Evolutionary conservation across 2,113 vertebrate species (phyloP).

Genomic region (crab-eating macaque (Macaca fascicularis)): T2T-MFA8v1.1 NC_088375.1:208648001-208648500

Average conservation of each 20-base stretch:
- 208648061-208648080: neutral
- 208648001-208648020: neutral
- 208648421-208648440: neutral
- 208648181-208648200: neutral
- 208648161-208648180: neutral
- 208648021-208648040: neutral
- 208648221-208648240: too few relatives aligned
- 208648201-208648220: neutral
- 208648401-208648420: neutral
- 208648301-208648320: too few relatives aligned
- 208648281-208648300: too few relatives aligned
- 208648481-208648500: neutral
- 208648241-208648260: accelerated
- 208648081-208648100: neutral
- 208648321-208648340: too few relatives aligned
- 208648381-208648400: neutral
- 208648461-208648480: neutral
- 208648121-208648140: neutral
- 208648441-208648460: neutral
- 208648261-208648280: too few relatives aligned
- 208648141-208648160: neutral
- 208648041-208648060: neutral
- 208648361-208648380: too few relatives aligned
- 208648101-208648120: neutral
- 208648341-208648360: too few relatives aligned